Conservation (phyloP, 2,888 invertebrate species). For the Andricus curvator region DNA sequence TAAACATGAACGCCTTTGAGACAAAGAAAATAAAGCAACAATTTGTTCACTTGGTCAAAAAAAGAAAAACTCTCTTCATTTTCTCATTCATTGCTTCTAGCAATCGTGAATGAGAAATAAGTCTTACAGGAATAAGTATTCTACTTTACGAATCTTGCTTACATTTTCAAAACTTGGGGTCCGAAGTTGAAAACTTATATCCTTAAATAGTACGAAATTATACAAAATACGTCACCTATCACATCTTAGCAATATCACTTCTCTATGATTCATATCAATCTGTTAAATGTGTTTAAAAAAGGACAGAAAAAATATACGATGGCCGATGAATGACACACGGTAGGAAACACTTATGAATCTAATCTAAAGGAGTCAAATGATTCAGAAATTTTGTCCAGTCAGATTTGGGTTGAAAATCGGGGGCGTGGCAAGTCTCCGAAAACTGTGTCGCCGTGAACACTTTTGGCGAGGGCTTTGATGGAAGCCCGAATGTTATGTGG, state of each 20-base stretch:
- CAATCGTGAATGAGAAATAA: slow-evolving; percentile 13
- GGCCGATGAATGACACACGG: slow-evolving; percentile 12
- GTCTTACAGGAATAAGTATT: not conserved
- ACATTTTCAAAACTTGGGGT: not conserved
- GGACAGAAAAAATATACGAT: not conserved
- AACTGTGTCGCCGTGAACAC: slow-evolving; percentile 91
- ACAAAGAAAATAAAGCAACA: slow-evolving; percentile 31
- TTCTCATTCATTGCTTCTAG: slow-evolving; percentile 3
- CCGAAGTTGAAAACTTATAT: not conserved
- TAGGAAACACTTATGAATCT: slow-evolving; percentile 19
- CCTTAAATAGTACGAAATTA: slow-evolving; percentile 10
- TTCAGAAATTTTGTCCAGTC: slow-evolving; percentile 71
- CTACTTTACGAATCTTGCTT: not conserved
- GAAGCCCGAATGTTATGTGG: slow-evolving; percentile 92
- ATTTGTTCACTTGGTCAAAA: slow-evolving; percentile 39
- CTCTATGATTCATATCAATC: slow-evolving; percentile 25
- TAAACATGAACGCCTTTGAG: slow-evolving; percentile 34
- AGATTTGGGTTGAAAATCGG: slow-evolving; percentile 91
- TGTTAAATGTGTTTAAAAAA: slow-evolving; percentile 18
- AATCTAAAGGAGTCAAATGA: slow-evolving; percentile 26
- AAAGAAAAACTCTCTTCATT: not conserved
- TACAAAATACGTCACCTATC: slow-evolving; percentile 28
- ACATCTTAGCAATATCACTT: slow-evolving; percentile 35
- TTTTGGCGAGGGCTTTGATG: slow-evolving; percentile 94
- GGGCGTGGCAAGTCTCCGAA: slow-evolving; percentile 94